These are phyloP conservation scores for Heteromurus nitidus DNA, from an alignment of 2,888 invertebrate species.

Conservation along the genomic window DNA sequence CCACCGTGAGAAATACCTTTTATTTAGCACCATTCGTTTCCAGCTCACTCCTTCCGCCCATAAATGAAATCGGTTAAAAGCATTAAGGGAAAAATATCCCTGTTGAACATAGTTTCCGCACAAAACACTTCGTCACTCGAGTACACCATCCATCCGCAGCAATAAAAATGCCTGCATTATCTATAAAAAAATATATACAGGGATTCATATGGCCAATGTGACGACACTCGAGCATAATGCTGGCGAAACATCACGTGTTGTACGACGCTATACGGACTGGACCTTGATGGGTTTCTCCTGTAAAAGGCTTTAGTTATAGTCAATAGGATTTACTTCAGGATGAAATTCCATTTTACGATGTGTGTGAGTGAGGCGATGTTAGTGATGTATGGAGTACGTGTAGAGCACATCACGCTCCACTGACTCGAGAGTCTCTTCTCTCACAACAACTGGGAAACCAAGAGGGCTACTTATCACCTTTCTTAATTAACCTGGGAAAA, in stretches of 20 bases:
- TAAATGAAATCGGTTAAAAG: neutral
- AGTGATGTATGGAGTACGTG: neutral
- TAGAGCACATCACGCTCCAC: neutral
- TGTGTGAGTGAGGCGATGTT: neutral
- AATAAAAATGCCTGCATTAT: conserved; percentile 49
- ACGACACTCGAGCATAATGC: too few relatives aligned
- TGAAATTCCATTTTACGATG: conserved; percentile 16
- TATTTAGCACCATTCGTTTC: too few relatives aligned
- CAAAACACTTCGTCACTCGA: conserved; percentile 43
- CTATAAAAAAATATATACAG: too few relatives aligned
- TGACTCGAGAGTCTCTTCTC: neutral
- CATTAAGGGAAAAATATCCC: conserved; percentile 9
- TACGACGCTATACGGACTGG: neutral
- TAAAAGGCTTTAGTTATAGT: neutral
- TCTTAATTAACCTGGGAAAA: conserved; percentile 53
- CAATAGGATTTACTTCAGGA: neutral
- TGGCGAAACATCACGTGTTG: neutral
- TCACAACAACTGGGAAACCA: neutral
- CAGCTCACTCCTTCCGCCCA: neutral
- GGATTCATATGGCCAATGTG: conserved; percentile 10
- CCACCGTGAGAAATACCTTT: conserved; percentile 2
- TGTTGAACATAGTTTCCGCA: neutral
- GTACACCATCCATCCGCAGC: too few relatives aligned
- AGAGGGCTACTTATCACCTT: conserved; percentile 31
- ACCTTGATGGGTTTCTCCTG: conserved; percentile 1